A percentile compares a stretch with the other conserved stretches of the same genome.
Evolutionary conservation across 2,888 invertebrate species (phyloP).

Genomic region (Odontothrips loti): DNA sequence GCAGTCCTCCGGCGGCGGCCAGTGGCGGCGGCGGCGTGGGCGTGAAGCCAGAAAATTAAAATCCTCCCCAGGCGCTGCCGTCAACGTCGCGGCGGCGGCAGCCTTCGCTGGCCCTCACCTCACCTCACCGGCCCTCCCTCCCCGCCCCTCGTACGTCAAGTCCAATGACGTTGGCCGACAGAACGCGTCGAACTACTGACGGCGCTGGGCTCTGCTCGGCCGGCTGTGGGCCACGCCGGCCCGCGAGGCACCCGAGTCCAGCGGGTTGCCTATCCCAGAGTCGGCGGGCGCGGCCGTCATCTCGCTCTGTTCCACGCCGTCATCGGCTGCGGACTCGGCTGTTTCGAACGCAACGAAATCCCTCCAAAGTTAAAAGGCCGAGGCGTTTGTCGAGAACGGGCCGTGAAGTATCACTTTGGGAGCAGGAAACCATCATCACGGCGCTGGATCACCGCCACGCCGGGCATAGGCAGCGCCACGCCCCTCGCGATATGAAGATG

Average conservation of each 20-base stretch:
- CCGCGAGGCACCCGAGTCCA: too few relatives aligned
- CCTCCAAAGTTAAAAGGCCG: too few relatives aligned
- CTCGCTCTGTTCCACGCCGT: neutral
- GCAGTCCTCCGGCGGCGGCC: too few relatives aligned
- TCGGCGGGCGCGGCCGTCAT: too few relatives aligned
- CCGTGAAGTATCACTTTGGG: too few relatives aligned
- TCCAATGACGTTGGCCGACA: too few relatives aligned
- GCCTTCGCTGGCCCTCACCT: neutral
- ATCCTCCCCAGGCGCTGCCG: neutral
- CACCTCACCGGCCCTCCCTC: neutral
- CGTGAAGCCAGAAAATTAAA: slow-evolving; percentile 1
- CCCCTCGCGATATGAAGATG: neutral
- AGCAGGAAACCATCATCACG: neutral
- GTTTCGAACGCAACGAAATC: too few relatives aligned
- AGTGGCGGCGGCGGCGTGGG: neutral
- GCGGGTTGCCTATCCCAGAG: too few relatives aligned
- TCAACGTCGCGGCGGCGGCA: neutral
- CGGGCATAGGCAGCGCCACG: neutral
- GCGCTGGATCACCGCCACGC: neutral
- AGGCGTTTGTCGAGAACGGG: too few relatives aligned
- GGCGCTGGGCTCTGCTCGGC: neutral
- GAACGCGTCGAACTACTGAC: neutral
- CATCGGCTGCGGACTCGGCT: too few relatives aligned
- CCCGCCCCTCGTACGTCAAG: neutral
- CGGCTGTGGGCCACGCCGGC: too few relatives aligned